Evolutionary conservation across 2,888 invertebrate genomes (phyloP).

Genomic region (Neocrepidodera transversa): DNA sequence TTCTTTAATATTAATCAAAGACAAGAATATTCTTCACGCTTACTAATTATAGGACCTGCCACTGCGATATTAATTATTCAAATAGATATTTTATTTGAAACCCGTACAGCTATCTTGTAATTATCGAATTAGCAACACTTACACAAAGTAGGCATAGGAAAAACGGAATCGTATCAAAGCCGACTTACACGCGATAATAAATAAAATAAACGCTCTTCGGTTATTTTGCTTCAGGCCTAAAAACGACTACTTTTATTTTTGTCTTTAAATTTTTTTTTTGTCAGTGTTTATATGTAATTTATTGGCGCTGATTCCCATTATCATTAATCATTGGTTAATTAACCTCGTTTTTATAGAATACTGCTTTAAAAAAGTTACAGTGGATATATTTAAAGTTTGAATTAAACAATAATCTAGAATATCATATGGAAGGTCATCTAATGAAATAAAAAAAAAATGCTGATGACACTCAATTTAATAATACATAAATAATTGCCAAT

Average conservation of each 20-base stretch:
- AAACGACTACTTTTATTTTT: conserved; percentile 16
- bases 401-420: too few species aligned
- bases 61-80: conserved; percentile 1
- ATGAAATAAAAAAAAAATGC: too few species aligned
- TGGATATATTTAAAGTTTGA: too few species aligned
- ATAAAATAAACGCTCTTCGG: conserved; percentile 1
- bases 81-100: conserved; percentile 2
- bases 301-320: conserved; percentile 21
- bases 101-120: conserved; percentile 10
- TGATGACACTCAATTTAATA: too few species aligned
- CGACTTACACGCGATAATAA: conserved; percentile 14
- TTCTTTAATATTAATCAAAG: too few species aligned
- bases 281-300: conserved; percentile 29
- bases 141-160: conserved; percentile 16
- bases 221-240: conserved; percentile 6
- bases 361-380: conserved; percentile 1
- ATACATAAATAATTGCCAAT: too few species aligned
- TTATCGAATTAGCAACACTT: conserved; percentile 19
- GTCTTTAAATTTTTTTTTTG: conserved; percentile 17
- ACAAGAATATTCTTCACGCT: background rate
- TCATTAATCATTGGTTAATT: conserved; percentile 28
- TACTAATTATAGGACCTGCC: conserved; percentile 3
- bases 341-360: conserved; percentile 15
- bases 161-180: conserved; percentile 10
- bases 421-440: too few species aligned